These are phyloP conservation scores for Agrotis clavis DNA, from an alignment of 2,888 invertebrate species.

Conservation along the genomic window DNA sequence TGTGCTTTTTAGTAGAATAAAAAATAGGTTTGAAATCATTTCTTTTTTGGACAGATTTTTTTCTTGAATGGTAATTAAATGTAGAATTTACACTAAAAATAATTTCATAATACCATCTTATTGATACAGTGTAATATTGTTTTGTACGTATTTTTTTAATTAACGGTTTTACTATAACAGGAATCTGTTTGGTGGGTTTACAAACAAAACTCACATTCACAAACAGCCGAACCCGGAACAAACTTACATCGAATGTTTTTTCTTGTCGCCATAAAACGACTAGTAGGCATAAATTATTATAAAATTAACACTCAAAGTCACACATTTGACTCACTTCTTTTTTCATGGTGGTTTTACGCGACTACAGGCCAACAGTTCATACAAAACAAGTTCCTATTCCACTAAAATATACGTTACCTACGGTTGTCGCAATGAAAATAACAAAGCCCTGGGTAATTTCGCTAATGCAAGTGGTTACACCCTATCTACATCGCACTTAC, in stretches of 20 bases:
- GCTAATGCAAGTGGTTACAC: slow-evolving; percentile 90
- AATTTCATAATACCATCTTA: background rate
- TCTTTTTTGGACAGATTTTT: background rate
- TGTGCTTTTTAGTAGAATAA: background rate
- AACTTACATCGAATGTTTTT: no score
- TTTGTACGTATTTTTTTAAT: no score
- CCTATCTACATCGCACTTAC: slow-evolving; percentile 89
- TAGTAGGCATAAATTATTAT: no score
- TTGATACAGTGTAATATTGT: no score
- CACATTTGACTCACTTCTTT: slow-evolving; percentile 1
- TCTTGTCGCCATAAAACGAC: no score
- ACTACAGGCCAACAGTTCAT: slow-evolving; percentile 50
- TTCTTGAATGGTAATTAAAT: background rate
- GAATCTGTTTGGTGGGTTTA: no score
- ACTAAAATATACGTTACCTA: slow-evolving; percentile 71
- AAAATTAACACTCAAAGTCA: slow-evolving; percentile 15
- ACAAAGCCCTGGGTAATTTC: slow-evolving; percentile 90
- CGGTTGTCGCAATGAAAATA: slow-evolving; percentile 89
- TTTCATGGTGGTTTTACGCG: slow-evolving; percentile 52
- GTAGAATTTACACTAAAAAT: background rate
- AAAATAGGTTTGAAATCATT: background rate
- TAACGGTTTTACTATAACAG: no score
- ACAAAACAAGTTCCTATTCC: slow-evolving; percentile 69
- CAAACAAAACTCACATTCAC: no score
- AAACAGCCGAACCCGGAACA: no score